phyloP scores from a whole-genome alignment of 2,797 vertebrate genomes.

The Galaxias olidus region DNA sequence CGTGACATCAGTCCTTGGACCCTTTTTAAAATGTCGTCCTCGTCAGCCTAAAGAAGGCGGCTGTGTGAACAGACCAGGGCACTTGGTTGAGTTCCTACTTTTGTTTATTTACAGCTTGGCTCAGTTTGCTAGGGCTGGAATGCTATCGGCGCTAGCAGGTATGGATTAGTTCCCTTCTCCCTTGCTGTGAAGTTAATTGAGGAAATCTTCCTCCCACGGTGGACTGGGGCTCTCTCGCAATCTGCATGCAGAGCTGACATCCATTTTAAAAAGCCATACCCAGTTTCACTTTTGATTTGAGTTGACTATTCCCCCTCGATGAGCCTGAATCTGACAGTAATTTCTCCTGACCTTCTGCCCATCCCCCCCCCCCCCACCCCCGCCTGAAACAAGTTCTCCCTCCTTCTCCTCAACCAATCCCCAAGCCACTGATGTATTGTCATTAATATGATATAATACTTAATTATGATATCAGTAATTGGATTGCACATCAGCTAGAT shows the following conservation, averaged over 20 bases:
- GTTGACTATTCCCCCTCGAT: constrained; percentile 37
- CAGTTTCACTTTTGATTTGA: constrained; percentile 52
- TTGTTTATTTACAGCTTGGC: constrained; percentile 51
- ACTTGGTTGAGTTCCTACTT: constrained; percentile 35
- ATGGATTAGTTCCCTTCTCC: constrained; percentile 61
- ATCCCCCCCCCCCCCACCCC: too few relatives aligned
- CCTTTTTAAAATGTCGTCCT: constrained; percentile 22
- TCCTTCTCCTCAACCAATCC: constrained; percentile 3
- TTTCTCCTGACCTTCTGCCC: constrained; percentile 63
- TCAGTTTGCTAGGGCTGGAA: constrained; percentile 38
- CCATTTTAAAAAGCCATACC: constrained; percentile 29
- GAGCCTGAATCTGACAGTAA: constrained; percentile 54
- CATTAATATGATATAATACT: constrained; percentile 65
- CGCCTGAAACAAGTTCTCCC: constrained; percentile 40
- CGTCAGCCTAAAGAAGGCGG: constrained; percentile 29
- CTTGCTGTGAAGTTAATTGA: constrained; percentile 71
- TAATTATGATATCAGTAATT: constrained; percentile 68
- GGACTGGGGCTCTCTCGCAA: constrained; percentile 43
- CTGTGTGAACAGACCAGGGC: constrained; percentile 19
- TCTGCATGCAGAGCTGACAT: constrained; percentile 30
- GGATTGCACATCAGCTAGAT: constrained; percentile 57
- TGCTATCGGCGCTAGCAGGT: constrained; percentile 55
- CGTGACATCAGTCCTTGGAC: constrained; percentile 17
- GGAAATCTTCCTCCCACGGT: constrained; percentile 57
- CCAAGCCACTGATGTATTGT: constrained; percentile 35